Evolutionary conservation across 2,797 vertebrate genomes (phyloP).

Genomic region (Notolepis coatsorum): DNA sequence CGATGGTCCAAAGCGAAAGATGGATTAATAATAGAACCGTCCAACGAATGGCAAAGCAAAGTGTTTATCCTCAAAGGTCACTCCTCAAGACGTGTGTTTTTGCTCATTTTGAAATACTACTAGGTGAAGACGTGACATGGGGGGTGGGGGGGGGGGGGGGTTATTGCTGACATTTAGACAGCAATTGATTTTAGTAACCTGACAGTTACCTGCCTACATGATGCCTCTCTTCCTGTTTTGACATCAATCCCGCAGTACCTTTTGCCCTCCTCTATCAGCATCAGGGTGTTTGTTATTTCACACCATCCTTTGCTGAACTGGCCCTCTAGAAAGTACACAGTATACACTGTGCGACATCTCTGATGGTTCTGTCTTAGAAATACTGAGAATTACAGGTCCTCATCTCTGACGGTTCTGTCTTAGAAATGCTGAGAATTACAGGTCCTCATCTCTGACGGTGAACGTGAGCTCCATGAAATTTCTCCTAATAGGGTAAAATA

Average conservation of each 20-base stretch:
- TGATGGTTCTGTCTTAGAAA: too few species aligned
- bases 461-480: too few species aligned
- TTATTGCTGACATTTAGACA: conserved; percentile 55
- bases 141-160: too few species aligned
- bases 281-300: too few species aligned
- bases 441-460: too few species aligned
- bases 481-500: too few species aligned
- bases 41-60: conserved; percentile 28
- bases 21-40: conserved; percentile 29
- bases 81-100: conserved; percentile 28
- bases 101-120: conserved; percentile 37
- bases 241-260: conserved; percentile 22
- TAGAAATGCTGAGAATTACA: too few species aligned
- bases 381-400: too few species aligned
- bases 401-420: too few species aligned
- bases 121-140: conserved; percentile 30
- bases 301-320: too few species aligned
- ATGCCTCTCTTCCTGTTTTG: conserved; percentile 14
- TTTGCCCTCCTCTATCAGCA: background rate
- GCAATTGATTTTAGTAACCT: conserved; percentile 32
- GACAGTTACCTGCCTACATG: conserved; percentile 38
- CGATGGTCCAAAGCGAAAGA: conserved; percentile 13
- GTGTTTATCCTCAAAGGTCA: conserved; percentile 37
- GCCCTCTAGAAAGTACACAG: too few species aligned
- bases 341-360: too few species aligned